A percentile compares a stretch with the other conserved stretches of the same genome.
These are phyloP conservation scores for Wiebesia pumilae DNA, from an alignment of 1,140 invertebrate species.

Conservation along the genomic window DNA sequence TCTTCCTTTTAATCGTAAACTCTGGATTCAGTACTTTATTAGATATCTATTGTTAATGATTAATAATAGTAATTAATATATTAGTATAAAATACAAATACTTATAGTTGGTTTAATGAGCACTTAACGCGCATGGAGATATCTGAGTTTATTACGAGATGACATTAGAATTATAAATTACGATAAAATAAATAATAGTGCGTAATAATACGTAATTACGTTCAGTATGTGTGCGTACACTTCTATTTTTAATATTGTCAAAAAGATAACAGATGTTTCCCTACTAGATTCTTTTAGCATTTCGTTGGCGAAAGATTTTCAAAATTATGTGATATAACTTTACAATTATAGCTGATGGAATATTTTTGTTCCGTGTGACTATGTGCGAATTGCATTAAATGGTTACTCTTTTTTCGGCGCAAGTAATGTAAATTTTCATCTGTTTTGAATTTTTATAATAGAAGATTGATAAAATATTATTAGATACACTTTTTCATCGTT, in stretches of 20 bases:
- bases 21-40: not conserved
- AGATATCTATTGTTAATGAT: too few relatives aligned
- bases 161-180: too few relatives aligned
- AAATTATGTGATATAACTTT: not conserved
- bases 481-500: not conserved
- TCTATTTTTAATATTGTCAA: not conserved
- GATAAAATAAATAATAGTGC: too few relatives aligned
- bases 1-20: not conserved
- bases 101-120: too few relatives aligned
- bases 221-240: not conserved
- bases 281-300: not conserved
- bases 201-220: too few relatives aligned
- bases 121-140: too few relatives aligned
- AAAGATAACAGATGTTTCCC: not conserved
- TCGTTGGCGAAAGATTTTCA: not conserved
- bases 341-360: not conserved
- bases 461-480: not conserved
- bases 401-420: not conserved
- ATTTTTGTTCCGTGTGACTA: not conserved
- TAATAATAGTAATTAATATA: too few relatives aligned
- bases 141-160: too few relatives aligned
- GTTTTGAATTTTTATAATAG: not conserved
- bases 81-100: too few relatives aligned
- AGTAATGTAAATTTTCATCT: not conserved
- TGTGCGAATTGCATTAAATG: not conserved